phyloP scores from a whole-genome alignment of 2,888 invertebrate species.

The Andrena hattorfiana region DNA sequence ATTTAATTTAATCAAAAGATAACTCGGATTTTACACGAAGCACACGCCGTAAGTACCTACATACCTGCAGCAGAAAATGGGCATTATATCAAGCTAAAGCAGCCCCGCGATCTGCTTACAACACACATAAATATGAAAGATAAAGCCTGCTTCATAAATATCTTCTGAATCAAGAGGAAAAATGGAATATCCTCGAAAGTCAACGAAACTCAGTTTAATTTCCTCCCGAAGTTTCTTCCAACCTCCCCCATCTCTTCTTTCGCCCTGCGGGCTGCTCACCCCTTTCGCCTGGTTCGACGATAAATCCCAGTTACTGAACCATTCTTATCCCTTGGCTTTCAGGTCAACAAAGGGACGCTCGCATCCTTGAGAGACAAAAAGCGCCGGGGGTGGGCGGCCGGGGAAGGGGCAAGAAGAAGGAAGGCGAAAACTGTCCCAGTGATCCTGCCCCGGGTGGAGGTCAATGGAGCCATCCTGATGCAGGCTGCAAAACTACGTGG shows the following conservation, averaged over 20 bases:
- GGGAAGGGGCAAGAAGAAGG: neutral
- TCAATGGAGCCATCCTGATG: constrained; percentile 80
- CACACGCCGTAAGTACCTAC: too few species aligned
- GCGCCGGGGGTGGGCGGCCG: neutral
- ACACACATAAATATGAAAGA: too few species aligned
- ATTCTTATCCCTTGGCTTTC: constrained; percentile 30
- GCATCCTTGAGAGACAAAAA: constrained; percentile 15
- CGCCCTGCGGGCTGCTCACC: neutral
- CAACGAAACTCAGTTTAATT: neutral
- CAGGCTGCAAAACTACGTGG: constrained; percentile 70
- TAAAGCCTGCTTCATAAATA: too few species aligned
- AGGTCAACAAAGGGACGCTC: constrained; percentile 43
- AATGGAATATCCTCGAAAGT: too few species aligned
- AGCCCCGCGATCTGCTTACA: too few species aligned
- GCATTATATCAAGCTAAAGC: too few species aligned
- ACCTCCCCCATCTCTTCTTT: constrained; percentile 4
- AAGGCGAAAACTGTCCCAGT: constrained; percentile 39
- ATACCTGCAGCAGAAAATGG: too few species aligned
- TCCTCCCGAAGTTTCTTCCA: neutral
- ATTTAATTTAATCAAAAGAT: too few species aligned
- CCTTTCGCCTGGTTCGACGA: constrained; percentile 6
- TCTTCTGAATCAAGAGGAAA: too few species aligned
- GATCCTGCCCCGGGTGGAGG: constrained; percentile 49
- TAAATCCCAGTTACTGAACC: constrained; percentile 40
- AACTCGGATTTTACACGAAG: too few species aligned